Evolutionary conservation across 2,888 invertebrate species (phyloP).

Genomic region (Dicyrtoma fusca): DNA sequence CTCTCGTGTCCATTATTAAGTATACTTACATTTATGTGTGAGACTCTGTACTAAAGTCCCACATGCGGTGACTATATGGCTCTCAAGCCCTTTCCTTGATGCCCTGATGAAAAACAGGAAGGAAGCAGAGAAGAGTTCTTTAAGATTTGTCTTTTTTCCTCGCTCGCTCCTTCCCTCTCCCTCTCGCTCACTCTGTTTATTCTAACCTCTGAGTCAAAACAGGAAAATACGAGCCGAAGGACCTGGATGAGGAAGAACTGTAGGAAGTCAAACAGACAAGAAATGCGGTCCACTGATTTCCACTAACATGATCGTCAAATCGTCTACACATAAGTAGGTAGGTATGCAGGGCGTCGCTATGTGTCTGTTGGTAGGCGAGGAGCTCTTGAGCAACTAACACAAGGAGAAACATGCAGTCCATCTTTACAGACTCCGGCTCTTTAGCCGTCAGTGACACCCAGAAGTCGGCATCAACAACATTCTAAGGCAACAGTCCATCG

Average conservation of each 20-base stretch:
- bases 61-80: neutral
- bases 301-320: conserved; percentile 46
- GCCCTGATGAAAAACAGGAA: conserved; percentile 39
- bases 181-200: conserved; percentile 10
- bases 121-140: conserved; percentile 41
- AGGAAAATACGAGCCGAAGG: neutral
- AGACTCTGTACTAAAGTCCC: neutral
- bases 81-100: neutral
- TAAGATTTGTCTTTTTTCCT: conserved; percentile 21
- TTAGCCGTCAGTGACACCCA: conserved; percentile 34
- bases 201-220: conserved; percentile 4
- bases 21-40: neutral
- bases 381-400: neutral
- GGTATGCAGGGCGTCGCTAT: neutral
- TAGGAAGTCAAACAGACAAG: conserved; percentile 44
- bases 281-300: conserved; percentile 42
- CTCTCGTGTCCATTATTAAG: too few species aligned
- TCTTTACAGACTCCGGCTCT: conserved; percentile 16
- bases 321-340: conserved; percentile 31
- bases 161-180: neutral
- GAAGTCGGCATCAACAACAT: conserved; percentile 28
- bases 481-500: conserved; percentile 32
- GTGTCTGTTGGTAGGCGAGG: neutral
- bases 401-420: conserved; percentile 11
- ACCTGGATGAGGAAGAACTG: conserved; percentile 6